Evolutionary conservation across 2,888 invertebrate genomes (phyloP), one percentile per base, ranked within the genome.

Genomic region (Melanostoma scalare): DNA sequence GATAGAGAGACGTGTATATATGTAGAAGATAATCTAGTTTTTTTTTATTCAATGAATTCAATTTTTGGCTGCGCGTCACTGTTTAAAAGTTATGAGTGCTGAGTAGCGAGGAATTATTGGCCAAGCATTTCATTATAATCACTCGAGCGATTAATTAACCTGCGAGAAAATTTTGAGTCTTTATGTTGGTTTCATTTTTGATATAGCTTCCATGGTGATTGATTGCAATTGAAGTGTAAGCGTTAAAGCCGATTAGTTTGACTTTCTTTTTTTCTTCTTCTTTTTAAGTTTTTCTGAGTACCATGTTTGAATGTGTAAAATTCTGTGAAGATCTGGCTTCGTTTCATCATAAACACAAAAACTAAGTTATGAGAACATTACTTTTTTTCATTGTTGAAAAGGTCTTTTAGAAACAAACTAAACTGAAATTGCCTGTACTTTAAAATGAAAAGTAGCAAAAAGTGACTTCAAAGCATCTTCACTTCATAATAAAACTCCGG

Each of bases 201-300:
- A 67, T 67, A 9, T 52, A 67, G 36, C 3, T 56, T 8, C 55
- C 48, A 6, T n/a, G 30, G 68, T 60, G 65, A 78, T 72, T 53
- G 30, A 78, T 58, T 72, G 71, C 65, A 52, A 50, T 1, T 20
- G 20, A 71, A 67, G 72, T 78, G 72, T 73, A 73, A 72, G 68
- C 60, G 68, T 73, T 73, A 56, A 67, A 53, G 67, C 44, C 50
- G 38, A 42, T 63, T 50, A 42, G 31, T 9, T 42, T 31, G 55
- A 56, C 77, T 77, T 77, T 77, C 69, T 71, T 69, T 61, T 40
- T 52, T 53, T 67, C 42, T 35, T 10, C 10, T 44, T 9, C 30
- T 40, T 38, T 20, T n/a, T 10, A 31, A 6, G 58, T 8, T 3
- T 69, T 56, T 46, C 40, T 50, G n/a, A 36, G 36, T 53, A 52